A percentile compares a stretch with the other conserved stretches of the same genome.
Evolutionary conservation across 2,797 vertebrate species (phyloP).

Genomic region (Notolabrus celidotus): DNA sequence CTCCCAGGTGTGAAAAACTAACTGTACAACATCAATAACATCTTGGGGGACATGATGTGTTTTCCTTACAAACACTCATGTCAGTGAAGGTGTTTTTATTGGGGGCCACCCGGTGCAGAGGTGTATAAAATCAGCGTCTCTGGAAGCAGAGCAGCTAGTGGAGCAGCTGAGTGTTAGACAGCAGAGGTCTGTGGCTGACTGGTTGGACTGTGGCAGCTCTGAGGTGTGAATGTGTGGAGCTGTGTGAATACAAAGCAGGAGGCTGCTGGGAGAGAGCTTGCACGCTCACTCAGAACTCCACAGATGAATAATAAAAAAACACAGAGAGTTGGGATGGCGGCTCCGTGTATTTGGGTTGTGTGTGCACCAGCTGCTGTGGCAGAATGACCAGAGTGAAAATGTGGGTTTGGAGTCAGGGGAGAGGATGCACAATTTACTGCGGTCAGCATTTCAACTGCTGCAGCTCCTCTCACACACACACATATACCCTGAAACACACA

Average conservation of each 20-base stretch:
- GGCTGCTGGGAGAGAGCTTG: neutral
- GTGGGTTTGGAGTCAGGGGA: slow-evolving; percentile 34
- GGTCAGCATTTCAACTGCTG: slow-evolving; percentile 41
- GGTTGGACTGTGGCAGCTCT: slow-evolving; percentile 23
- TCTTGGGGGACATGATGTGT: neutral
- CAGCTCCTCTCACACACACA: slow-evolving; percentile 9
- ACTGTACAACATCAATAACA: neutral
- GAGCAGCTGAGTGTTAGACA: slow-evolving; percentile 8
- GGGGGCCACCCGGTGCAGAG: neutral
- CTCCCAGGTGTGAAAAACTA: neutral
- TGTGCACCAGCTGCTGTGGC: slow-evolving; percentile 21
- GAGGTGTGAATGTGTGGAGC: slow-evolving; percentile 35
- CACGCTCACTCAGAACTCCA: slow-evolving; percentile 22
- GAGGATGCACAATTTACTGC: slow-evolving; percentile 7
- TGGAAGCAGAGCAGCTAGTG: slow-evolving; percentile 1
- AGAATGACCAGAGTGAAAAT: slow-evolving; percentile 37
- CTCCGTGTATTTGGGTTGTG: slow-evolving; percentile 1
- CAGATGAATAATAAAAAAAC: slow-evolving; percentile 43
- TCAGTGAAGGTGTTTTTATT: neutral
- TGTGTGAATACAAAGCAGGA: slow-evolving; percentile 44
- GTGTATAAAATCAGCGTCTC: neutral
- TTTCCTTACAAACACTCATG: neutral
- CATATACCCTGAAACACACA: neutral
- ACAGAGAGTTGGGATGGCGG: slow-evolving; percentile 10
- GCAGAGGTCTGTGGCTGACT: slow-evolving; percentile 31